phyloP scores from a whole-genome alignment of 2,888 invertebrate genomes.

The Drosophila percnosoma region DNA sequence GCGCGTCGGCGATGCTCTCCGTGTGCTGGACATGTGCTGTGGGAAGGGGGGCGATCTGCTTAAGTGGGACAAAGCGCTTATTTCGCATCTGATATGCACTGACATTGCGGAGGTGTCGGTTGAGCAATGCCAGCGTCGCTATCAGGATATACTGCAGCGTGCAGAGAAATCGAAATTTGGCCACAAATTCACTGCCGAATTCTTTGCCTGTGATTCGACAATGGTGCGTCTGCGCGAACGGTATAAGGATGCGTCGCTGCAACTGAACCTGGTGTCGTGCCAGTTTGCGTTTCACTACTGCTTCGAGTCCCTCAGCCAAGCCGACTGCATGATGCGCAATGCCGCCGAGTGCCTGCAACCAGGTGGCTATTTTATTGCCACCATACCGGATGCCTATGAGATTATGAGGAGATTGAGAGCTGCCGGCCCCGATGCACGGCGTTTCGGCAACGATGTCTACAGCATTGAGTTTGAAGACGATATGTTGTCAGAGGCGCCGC shows the following conservation, averaged over 20 bases:
- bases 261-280: conserved; percentile 96
- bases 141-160: conserved; percentile 88
- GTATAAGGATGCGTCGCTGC: conserved; percentile 91
- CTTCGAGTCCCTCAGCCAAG: conserved; percentile 95
- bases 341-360: conserved; percentile 94
- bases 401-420: conserved; percentile 91
- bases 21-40: conserved; percentile 97
- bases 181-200: conserved; percentile 93
- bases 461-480: conserved; percentile 90
- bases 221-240: conserved; percentile 91
- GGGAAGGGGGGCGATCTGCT: conserved; percentile 99
- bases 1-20: conserved; percentile 88
- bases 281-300: conserved; percentile 99
- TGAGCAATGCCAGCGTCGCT: conserved; percentile 94
- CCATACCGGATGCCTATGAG: conserved; percentile 96
- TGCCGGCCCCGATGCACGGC: conserved; percentile 83
- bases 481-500: conserved; percentile 87
- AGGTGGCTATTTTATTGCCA: conserved; percentile 98
- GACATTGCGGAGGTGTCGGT: conserved; percentile 97
- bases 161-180: conserved; percentile 78
- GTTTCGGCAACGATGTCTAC: conserved; percentile 93
- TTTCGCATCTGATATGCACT: conserved; percentile 93
- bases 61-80: conserved; percentile 96
- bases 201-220: conserved; percentile 96
- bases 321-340: conserved; percentile 96